phyloP scores from a whole-genome alignment of 2,797 vertebrate genomes.

The Characodon lateralis region DNA sequence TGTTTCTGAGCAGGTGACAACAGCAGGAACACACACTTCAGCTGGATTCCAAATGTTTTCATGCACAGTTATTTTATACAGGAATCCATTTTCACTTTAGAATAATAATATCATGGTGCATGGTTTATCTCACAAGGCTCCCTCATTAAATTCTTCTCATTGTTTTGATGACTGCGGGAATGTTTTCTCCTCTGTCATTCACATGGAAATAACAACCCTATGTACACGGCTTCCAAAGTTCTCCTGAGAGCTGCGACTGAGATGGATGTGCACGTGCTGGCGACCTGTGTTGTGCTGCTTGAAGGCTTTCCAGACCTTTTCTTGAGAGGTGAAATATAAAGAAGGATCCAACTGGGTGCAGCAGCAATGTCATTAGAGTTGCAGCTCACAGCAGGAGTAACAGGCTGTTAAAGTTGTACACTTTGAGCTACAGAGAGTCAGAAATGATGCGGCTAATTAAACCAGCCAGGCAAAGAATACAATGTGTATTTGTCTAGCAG shows the following conservation, averaged over 20 bases:
- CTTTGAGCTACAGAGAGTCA: constrained; percentile 52
- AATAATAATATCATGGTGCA: constrained; percentile 25
- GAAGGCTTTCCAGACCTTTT: constrained; percentile 78
- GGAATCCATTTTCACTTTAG: neutral
- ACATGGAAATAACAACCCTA: constrained; percentile 17
- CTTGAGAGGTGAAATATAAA: constrained; percentile 64
- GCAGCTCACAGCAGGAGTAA: constrained; percentile 38
- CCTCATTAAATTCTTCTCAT: constrained; percentile 20
- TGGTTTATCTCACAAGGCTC: constrained; percentile 8
- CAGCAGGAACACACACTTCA: constrained; percentile 11
- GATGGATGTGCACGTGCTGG: constrained; percentile 28
- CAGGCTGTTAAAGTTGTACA: constrained; percentile 41
- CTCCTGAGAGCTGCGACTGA: constrained; percentile 25
- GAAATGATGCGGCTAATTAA: constrained; percentile 60
- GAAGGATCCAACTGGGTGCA: constrained; percentile 62
- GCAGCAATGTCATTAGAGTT: constrained; percentile 58
- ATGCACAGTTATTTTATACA: neutral
- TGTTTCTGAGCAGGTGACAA: constrained; percentile 31
- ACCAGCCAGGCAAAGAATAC: constrained; percentile 48
- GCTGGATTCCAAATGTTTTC: constrained; percentile 13
- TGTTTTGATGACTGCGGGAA: constrained; percentile 32
- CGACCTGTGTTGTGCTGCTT: constrained; percentile 78
- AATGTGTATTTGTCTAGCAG: constrained; percentile 34
- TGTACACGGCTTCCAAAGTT: constrained; percentile 32
- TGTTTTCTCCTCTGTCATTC: constrained; percentile 19